Base-by-base conservation (phyloP, 2,797 vertebrate species). In the Bryconaethiops microstoma region DNA sequence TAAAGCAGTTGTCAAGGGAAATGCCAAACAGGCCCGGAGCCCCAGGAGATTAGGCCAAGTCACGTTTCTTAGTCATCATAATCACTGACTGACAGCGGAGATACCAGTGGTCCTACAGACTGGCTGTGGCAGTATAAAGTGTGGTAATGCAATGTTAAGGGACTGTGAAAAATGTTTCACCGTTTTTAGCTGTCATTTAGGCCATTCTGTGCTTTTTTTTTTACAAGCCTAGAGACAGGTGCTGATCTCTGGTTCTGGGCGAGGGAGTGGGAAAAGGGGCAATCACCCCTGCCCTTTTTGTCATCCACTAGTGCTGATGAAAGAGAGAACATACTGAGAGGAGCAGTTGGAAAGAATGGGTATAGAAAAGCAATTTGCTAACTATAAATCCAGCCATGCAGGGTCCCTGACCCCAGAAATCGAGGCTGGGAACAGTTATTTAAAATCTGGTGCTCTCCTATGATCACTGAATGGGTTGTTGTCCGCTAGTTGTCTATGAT, bases 341-440 rank as follows among this genome's bases (percentile, higher is more conserved):
- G 88, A 89, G 90, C 82, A 81, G 87, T 76, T 74, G 17, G 77
- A 67, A 82, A 88, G 88, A 89, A 88, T 86, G 85, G 86, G 90
- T 80, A 90, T 89, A 87, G 89, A 92, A 92, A 93, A 92, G 90
- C 90, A 90, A 92, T 93, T 93, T 92, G 84, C 89, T 86, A 89
- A 91, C 88, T 80, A 92, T 93, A 92, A 93, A 94, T 92, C 89
- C 88, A 82, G 78, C 70, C 14, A 81, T 82, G 78, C 79, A 81
- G 54, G 83, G 89, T 89, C 81, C 85, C 78, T 85, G 84, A 90
- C 88, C 87, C 82, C 80, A 85, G 87, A 84, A 77, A 81, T 76
- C 71, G 83, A 85, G 89, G 88, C 89, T 88, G 86, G 72, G 19
- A 83, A 90, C 88, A 91, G 90, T 93, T 91, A 92, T 93, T 93